Base-by-base conservation (phyloP, 1,140 invertebrate species). In the Epicauta chinensis region DNA sequence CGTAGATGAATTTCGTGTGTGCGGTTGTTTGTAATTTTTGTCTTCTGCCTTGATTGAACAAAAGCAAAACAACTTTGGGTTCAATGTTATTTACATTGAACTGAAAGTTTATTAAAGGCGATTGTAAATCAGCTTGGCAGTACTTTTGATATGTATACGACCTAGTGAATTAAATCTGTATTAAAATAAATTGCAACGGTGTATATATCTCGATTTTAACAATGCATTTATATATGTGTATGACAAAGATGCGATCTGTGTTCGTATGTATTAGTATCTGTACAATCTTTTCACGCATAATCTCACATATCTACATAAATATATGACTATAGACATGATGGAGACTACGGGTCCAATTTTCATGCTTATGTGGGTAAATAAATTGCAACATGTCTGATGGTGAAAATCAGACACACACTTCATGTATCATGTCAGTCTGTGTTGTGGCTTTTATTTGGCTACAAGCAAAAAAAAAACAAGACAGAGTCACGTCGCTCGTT, bases 261-360 rank as follows among this genome's bases (percentile, higher is more conserved):
- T 37, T 47, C 34, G 14, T 37, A 34, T 37, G n/a, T n/a, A n/a
- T n/a, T n/a, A 5, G 7, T 23, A 23, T 23, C 23, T 23, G 23
- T 7, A 23, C 23, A 23, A 38, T 47, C 38, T 47, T 47, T 47
- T 38, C 45, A 47, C 45, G 45, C 37, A 39, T 49, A 49, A 49
- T 49, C 46, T 38, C 37, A 49, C 37, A 49, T 49, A 49, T 49
- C 38, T 49, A 38, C 46, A 49, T 49, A 29, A 40, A 49, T 17
- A 38, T 49, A 49, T 23, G 46, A 49, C 46, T 31, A 29, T 30
- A 40, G 16, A 40, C 46, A 40, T 30, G 46, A 31, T 30, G 35
- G 36, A 35, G 17, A 37, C 45, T 16, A 14, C 29, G 16, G 38
- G 16, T 34, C 46, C 29, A 49, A 49, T 49, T 49, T 49, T 40